Conservation (phyloP, 2,113 vertebrate genomes). For the Sturnira hondurensis region DNA sequence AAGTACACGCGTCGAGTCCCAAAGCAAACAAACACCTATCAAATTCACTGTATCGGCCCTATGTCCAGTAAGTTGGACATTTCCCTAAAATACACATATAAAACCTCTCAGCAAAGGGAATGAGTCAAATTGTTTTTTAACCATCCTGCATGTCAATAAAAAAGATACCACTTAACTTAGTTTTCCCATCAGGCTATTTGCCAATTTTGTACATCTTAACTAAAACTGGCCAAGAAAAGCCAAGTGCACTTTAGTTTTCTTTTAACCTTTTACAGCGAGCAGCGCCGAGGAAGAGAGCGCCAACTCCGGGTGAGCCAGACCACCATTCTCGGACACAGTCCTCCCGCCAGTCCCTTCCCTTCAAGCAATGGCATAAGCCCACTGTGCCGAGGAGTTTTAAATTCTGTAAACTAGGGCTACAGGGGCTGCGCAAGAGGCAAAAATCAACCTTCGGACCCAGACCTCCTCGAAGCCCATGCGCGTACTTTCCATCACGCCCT, state of each 20-base stretch:
- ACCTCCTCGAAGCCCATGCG: background rate
- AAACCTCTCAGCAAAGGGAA: background rate
- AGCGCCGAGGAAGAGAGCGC: background rate
- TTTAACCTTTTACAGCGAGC: background rate
- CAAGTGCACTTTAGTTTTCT: background rate
- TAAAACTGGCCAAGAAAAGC: background rate
- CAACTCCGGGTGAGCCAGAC: background rate
- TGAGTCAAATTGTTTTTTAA: background rate
- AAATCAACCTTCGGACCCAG: background rate
- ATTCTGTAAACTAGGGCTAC: background rate
- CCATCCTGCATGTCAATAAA: background rate
- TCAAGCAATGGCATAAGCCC: background rate
- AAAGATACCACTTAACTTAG: background rate
- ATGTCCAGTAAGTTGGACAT: background rate
- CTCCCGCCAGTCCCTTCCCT: background rate
- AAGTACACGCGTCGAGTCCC: background rate
- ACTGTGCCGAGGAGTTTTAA: background rate
- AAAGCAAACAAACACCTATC: background rate
- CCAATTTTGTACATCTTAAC: conserved; percentile 8
- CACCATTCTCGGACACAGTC: background rate
- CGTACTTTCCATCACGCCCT: background rate
- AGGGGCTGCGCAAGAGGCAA: background rate
- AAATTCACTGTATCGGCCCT: background rate
- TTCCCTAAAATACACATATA: background rate
- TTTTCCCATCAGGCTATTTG: conserved; percentile 10